Base-by-base conservation (phyloP, 2,797 vertebrate genomes). In the Thaleichthys pacificus region DNA sequence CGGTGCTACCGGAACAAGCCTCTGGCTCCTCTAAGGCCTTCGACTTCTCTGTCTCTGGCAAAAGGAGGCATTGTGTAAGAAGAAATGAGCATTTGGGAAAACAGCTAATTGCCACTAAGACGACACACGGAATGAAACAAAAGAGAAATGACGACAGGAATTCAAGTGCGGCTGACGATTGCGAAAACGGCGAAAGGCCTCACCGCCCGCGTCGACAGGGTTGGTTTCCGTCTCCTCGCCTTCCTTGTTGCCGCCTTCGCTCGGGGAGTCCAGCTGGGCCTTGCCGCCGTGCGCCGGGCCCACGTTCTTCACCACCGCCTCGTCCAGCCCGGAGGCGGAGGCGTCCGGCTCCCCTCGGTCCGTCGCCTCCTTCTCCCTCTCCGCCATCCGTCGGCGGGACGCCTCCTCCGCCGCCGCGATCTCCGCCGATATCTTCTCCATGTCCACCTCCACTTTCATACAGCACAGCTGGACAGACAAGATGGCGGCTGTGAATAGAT, bases 351-450 rank as follows among this genome's bases (percentile, higher is more conserved):
- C 93, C 0, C 92, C 94, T 42, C 95, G 91, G 60, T 97, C 96
- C 0, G 93, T 94, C 0, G 91, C 93, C 32, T 97, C 96, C 78
- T 96, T 96, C 72, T 97, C 96, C n/a, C 96, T 87, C 21, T 97
- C 97, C 60, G 94, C 95, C 84, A 96, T 91, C 4, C 95, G 91
- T 77, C 95, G 95, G 62, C 95, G 95, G 14, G 96, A 95, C 68
- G 94, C 95, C 14, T 99, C 98, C 81, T 99, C 98, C 0, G 97
- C 97, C 22, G 97, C 96, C 4, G 96, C 91, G 8, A 99, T 97
- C 85, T 99, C 98, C 9, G 97, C 94, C 2, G 97, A 97, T 32
- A 99, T 96, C 89, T 99, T 99, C 86, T 99, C 97, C 97, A 98
- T 98, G 81, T 99, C 97, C 84, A 99, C 98, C 86, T 99, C 98